Conservation (phyloP, 2,888 invertebrate genomes). For the Cheilosia grossa region DNA sequence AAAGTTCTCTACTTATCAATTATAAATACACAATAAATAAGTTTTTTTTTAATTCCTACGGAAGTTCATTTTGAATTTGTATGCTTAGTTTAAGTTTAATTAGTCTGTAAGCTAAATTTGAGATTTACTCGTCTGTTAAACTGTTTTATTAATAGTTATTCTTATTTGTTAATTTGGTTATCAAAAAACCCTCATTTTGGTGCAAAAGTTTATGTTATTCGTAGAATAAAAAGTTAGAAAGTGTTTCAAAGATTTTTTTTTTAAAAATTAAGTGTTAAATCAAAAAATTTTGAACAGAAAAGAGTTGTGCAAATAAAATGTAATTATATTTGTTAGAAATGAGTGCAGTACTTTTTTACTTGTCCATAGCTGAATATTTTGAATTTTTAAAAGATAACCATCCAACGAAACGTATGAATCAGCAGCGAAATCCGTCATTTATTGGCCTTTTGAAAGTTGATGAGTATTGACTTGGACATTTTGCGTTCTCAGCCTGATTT, state of each 20-base stretch:
- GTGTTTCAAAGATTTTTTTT: constrained; percentile 36
- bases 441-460: no score
- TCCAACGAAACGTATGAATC: no score
- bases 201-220: constrained; percentile 9
- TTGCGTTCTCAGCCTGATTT: no score
- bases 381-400: no score
- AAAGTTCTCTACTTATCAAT: constrained; percentile 62
- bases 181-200: constrained; percentile 7
- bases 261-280: constrained; percentile 52
- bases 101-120: constrained; percentile 47
- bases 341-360: background rate
- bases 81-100: constrained; percentile 47
- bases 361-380: no score
- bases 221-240: constrained; percentile 18
- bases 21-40: background rate
- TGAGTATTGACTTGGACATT: no score
- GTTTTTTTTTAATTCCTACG: constrained; percentile 3
- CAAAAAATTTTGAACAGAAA: constrained; percentile 18
- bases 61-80: constrained; percentile 35
- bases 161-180: constrained; percentile 1
- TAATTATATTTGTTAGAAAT: constrained; percentile 58
- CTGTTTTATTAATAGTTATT: constrained; percentile 21
- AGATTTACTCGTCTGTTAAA: constrained; percentile 45
- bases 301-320: constrained; percentile 59
- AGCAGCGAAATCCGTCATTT: no score